phyloP scores from a whole-genome alignment of 2,113 vertebrate species.

The Rhynchomys soricoides region DNA sequence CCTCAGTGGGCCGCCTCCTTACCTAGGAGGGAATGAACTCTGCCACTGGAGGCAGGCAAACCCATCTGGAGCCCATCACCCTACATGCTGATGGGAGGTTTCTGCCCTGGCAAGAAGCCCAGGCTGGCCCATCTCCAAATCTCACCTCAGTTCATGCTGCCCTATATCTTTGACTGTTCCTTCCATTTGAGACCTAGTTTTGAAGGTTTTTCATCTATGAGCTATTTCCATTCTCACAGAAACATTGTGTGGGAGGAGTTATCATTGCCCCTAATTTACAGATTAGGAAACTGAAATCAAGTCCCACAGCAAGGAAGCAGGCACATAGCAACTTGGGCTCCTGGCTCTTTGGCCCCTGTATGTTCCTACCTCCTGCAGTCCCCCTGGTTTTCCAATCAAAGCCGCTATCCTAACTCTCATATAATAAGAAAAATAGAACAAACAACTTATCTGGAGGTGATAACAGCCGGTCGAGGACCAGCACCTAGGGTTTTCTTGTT shows the following conservation, averaged over 20 bases:
- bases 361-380: not conserved
- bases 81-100: not conserved
- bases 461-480: not conserved
- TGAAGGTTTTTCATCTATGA: not conserved
- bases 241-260: not conserved
- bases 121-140: not conserved
- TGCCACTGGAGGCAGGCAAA: not conserved
- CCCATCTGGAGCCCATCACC: not conserved
- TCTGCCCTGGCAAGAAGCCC: not conserved
- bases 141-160: not conserved
- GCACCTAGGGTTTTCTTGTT: not conserved
- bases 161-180: not conserved
- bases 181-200: not conserved
- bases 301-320: not conserved
- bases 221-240: not conserved
- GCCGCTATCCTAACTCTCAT: not conserved
- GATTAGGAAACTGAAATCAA: not conserved
- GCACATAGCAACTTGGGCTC: accelerated
- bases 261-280: not conserved
- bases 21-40: not conserved
- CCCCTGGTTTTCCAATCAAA: too few species aligned
- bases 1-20: not conserved
- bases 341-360: accelerated
- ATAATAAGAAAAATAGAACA: not conserved
- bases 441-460: not conserved